Percentiles rank a stretch among this genome's conserved stretches.
These are phyloP conservation scores for Caenorhabditis sp. DNA, from an alignment of 2,888 invertebrate genomes.

Conservation along the genomic window DNA sequence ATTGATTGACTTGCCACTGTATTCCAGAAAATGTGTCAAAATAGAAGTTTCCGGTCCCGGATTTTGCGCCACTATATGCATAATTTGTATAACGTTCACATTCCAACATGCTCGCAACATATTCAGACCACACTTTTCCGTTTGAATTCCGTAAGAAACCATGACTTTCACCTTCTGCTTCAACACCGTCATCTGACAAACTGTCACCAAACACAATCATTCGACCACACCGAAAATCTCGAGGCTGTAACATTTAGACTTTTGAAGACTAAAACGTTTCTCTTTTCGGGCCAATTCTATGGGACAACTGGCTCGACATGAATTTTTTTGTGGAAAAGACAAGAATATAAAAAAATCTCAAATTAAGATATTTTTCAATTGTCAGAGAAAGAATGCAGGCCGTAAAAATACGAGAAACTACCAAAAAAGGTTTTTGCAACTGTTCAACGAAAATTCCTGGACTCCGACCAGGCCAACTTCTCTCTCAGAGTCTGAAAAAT, in stretches of 20 bases:
- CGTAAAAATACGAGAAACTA: too few relatives aligned
- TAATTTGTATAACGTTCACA: slow-evolving; percentile 59
- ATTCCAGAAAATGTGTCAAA: slow-evolving; percentile 61
- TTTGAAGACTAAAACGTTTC: too few relatives aligned
- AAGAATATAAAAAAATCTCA: too few relatives aligned
- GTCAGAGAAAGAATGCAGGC: too few relatives aligned
- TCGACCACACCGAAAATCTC: slow-evolving; percentile 57
- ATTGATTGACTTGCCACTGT: slow-evolving; percentile 55
- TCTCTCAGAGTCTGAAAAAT: too few relatives aligned
- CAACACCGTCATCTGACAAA: slow-evolving; percentile 61
- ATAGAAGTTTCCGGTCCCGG: slow-evolving; percentile 59
- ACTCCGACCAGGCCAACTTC: too few relatives aligned
- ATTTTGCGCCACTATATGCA: slow-evolving; percentile 61
- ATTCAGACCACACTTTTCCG: slow-evolving; percentile 64
- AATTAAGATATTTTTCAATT: too few relatives aligned
- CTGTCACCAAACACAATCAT: slow-evolving; percentile 62
- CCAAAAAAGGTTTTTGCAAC: too few relatives aligned
- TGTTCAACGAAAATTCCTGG: too few relatives aligned
- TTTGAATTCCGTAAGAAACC: slow-evolving; percentile 57
- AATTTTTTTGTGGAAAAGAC: too few relatives aligned
- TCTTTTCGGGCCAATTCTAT: too few relatives aligned
- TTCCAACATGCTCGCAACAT: slow-evolving; percentile 54
- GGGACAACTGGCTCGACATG: too few relatives aligned
- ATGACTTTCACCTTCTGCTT: slow-evolving; percentile 52
- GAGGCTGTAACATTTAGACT: slow-evolving; percentile 48